Percentiles rank a stretch among this genome's conserved stretches.
These are phyloP conservation scores for Elmis aenea DNA, from an alignment of 2,888 invertebrate genomes.

Conservation along the genomic window DNA sequence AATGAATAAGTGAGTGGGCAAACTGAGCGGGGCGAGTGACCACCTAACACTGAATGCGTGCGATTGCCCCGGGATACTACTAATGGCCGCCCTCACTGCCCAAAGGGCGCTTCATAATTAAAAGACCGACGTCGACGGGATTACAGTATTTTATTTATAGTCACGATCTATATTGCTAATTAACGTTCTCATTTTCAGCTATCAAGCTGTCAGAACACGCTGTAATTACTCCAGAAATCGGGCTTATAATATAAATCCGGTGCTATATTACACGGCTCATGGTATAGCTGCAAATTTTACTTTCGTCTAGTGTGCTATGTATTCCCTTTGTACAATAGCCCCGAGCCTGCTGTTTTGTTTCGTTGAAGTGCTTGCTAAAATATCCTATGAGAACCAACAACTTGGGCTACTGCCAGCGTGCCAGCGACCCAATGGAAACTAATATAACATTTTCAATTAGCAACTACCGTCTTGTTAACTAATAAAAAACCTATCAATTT, in stretches of 20 bases:
- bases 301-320: not conserved
- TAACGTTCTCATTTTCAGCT: slow-evolving; percentile 45
- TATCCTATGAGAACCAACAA: too few relatives aligned
- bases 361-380: too few relatives aligned
- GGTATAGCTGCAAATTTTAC: not conserved
- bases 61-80: slow-evolving; percentile 31
- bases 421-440: too few relatives aligned
- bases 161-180: slow-evolving; percentile 49
- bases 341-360: too few relatives aligned
- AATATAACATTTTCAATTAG: too few relatives aligned
- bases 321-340: too few relatives aligned
- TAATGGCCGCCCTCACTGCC: slow-evolving; percentile 37
- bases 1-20: slow-evolving; percentile 34
- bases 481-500: too few relatives aligned
- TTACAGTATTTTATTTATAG: slow-evolving; percentile 47
- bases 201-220: slow-evolving; percentile 38
- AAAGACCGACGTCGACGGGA: slow-evolving; percentile 43
- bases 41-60: slow-evolving; percentile 25
- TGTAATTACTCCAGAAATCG: slow-evolving; percentile 31
- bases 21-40: slow-evolving; percentile 21
- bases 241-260: slow-evolving; percentile 1
- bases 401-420: too few relatives aligned
- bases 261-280: not conserved
- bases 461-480: too few relatives aligned
- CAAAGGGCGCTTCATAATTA: slow-evolving; percentile 43